A percentile compares a stretch with the other conserved stretches of the same genome.
phyloP scores from a whole-genome alignment of 2,888 invertebrate species.

The Hypena proboscidalis region DNA sequence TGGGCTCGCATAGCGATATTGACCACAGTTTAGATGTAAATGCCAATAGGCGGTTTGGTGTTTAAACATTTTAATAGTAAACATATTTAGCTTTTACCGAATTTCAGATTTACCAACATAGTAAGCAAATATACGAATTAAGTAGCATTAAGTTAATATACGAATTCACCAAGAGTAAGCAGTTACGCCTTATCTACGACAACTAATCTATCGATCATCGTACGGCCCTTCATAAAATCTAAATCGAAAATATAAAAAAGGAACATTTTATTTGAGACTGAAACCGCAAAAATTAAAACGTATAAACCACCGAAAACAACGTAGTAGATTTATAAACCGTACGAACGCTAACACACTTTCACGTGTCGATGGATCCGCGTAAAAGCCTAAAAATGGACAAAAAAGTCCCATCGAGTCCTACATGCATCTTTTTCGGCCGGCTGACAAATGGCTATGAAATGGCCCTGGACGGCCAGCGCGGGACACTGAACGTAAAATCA shows the following conservation, averaged over 20 bases:
- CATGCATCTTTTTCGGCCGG: constrained; percentile 81
- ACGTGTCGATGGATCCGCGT: constrained; percentile 83
- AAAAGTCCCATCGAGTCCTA: constrained; percentile 59
- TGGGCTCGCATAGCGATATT: too few species aligned
- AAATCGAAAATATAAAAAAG: neutral
- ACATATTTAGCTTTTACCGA: too few species aligned
- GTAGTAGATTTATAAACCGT: constrained; percentile 78
- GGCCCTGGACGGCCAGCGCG: constrained; percentile 65
- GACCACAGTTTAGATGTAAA: too few species aligned
- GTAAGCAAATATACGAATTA: too few species aligned
- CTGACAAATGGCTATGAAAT: constrained; percentile 84
- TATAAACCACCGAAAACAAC: constrained; percentile 53
- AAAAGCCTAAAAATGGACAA: constrained; percentile 79
- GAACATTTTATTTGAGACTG: constrained; percentile 21
- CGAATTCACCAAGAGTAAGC: too few species aligned
- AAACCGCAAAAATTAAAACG: constrained; percentile 53
- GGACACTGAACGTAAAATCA: constrained; percentile 77
- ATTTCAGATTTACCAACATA: too few species aligned
- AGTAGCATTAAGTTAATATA: too few species aligned
- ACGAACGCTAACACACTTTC: constrained; percentile 82
- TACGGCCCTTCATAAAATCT: neutral
- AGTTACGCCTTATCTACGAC: neutral
- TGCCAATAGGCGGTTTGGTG: too few species aligned
- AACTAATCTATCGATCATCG: neutral
- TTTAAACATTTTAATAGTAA: too few species aligned